These are phyloP conservation scores for Pollenia griseotomentosa DNA, from an alignment of 2,888 invertebrate genomes.

Conservation along the genomic window DNA sequence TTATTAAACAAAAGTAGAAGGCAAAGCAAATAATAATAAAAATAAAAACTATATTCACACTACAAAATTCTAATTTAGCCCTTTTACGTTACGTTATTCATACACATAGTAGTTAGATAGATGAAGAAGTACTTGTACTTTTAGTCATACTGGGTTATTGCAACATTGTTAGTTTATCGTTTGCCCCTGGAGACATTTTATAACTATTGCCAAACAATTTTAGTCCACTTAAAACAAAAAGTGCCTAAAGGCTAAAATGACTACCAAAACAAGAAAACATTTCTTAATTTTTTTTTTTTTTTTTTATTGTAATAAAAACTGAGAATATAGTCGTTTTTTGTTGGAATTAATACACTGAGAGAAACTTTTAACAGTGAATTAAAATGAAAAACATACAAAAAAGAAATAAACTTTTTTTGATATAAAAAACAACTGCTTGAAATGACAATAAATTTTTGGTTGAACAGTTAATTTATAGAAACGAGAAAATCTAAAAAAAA, in stretches of 20 bases:
- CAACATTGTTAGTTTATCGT: slow-evolving; percentile 63
- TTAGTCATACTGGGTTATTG: slow-evolving; percentile 17
- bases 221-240: slow-evolving; percentile 67
- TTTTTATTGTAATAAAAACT: slow-evolving; percentile 19
- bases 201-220: slow-evolving; percentile 67
- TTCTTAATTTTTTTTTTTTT: slow-evolving; percentile 11
- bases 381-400: too few species aligned
- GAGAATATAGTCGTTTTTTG: neutral
- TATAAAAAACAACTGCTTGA: too few species aligned
- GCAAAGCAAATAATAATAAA: neutral
- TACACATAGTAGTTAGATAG: neutral
- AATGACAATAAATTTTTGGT: too few species aligned
- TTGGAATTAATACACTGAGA: neutral
- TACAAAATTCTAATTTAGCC: slow-evolving; percentile 57
- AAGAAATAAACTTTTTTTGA: too few species aligned
- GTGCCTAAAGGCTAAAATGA: slow-evolving; percentile 60
- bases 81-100: slow-evolving; percentile 30
- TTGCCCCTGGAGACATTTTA: slow-evolving; percentile 61
- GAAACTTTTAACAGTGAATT: neutral
- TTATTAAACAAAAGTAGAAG: slow-evolving; percentile 36
- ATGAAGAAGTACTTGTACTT: slow-evolving; percentile 36
- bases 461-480: too few species aligned
- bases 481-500: too few species aligned
- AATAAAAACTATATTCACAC: slow-evolving; percentile 29
- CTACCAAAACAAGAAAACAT: slow-evolving; percentile 46